Percentiles rank a stretch among this genome's conserved stretches.
These are phyloP conservation scores for Sisyra nigra DNA, from an alignment of 2,888 invertebrate genomes.

Conservation along the genomic window DNA sequence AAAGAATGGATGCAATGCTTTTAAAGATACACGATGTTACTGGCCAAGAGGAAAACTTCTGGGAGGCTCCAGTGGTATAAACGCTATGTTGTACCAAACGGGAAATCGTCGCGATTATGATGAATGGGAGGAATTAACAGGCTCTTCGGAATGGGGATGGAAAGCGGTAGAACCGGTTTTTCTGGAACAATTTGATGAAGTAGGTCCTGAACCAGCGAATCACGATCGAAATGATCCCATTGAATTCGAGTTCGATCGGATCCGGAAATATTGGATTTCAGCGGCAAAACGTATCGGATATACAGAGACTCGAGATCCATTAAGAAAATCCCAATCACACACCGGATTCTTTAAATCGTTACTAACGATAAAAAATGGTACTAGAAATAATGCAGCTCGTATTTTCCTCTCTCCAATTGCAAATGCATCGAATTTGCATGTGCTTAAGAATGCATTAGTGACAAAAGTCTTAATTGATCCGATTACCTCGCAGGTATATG, in stretches of 20 bases:
- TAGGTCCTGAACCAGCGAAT: too few relatives aligned
- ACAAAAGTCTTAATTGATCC: slow-evolving; percentile 34
- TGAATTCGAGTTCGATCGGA: slow-evolving; percentile 18
- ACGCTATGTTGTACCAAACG: slow-evolving; percentile 46
- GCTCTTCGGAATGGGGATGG: slow-evolving; percentile 45
- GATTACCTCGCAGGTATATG: slow-evolving; percentile 25
- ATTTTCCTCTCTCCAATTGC: slow-evolving; percentile 28
- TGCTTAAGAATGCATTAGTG: slow-evolving; percentile 38
- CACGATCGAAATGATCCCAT: background rate
- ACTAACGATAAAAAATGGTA: slow-evolving; percentile 23
- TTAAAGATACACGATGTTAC: slow-evolving; percentile 24
- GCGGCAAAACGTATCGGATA: background rate
- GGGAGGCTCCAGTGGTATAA: slow-evolving; percentile 47
- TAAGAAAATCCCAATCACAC: background rate
- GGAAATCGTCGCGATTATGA: slow-evolving; percentile 49
- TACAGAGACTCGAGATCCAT: background rate
- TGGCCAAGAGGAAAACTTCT: slow-evolving; percentile 44
- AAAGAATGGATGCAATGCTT: slow-evolving; percentile 22
- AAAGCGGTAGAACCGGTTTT: slow-evolving; percentile 30
- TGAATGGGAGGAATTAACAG: slow-evolving; percentile 35
- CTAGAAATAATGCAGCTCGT: slow-evolving; percentile 23
- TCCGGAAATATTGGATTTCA: background rate
- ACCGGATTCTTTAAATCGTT: slow-evolving; percentile 18
- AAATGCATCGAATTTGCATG: slow-evolving; percentile 36
- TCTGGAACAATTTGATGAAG: background rate